Base-by-base conservation (phyloP, 2,113 vertebrate species). In the Dinomys branickii region DNA sequence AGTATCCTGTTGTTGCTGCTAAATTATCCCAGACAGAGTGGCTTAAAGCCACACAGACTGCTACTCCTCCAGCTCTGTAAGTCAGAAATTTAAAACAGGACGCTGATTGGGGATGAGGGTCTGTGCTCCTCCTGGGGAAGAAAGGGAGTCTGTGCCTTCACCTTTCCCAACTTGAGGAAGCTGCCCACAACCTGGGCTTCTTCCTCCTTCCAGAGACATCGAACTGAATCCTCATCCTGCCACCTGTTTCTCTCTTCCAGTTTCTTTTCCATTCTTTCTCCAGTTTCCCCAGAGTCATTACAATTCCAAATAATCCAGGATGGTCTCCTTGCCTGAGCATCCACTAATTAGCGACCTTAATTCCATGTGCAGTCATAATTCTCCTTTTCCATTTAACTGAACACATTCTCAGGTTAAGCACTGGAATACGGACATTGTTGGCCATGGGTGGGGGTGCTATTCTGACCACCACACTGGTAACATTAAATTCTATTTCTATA, bases 381-480 rank as follows among this genome's bases (percentile, higher is more conserved):
- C 19, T 41, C 1, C 65, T 12, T 44, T 61, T 19, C 35, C 6
- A 5, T 52, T 67, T 30, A 85, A 44, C 56, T 26, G 38, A 28
- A 30, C 28, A 52, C 2, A 41, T 20, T 78, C 63, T 7, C 30
- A 54, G 22, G 67, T 17, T 22, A 24, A 35, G 17, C 22, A 24
- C 0, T 35, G 33, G 61, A 41, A 41, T 30, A 2, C 3, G 35
- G 56, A 47, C 28, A 41, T 35, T 2, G 13, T 56, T 17, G 50
- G n/a, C 26, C 14, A 28, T 75, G 14, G 17, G 3, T 0, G 63
- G 20, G 0, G 7, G 0, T 41, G 4, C 11, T 54, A 30, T 20
- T 63, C 16, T 84, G 11, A 19, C 38, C 44, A 26, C 22, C n/a
- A 16, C 33, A 24, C 30, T 26, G 16, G 7, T 17, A 54, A 41